Conservation (phyloP, 1,140 invertebrate species). For the Conopomorpha cramerella region DNA sequence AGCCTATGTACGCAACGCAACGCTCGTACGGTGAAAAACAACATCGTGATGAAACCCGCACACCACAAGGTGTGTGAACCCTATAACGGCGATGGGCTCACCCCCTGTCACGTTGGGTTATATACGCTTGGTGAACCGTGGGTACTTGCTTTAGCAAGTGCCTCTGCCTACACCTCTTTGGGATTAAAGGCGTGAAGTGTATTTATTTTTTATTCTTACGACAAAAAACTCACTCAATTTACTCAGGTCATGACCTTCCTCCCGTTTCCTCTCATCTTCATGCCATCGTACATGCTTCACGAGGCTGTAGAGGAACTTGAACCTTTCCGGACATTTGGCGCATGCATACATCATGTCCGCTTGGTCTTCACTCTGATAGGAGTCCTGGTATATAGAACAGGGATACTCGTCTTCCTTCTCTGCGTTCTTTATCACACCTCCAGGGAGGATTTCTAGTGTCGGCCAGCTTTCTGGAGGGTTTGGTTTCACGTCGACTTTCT, state of each 20-base stretch:
- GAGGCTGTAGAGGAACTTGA: conserved; percentile 25
- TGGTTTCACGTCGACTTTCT: background rate
- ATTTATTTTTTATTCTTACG: no score
- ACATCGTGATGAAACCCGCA: no score
- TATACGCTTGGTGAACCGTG: no score
- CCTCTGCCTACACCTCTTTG: no score
- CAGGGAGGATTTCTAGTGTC: background rate
- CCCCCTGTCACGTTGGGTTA: no score
- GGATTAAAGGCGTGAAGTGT: no score
- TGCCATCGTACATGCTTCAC: conserved; percentile 39
- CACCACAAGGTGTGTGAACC: no score
- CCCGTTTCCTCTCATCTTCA: conserved; percentile 21
- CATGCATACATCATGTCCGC: conserved; percentile 39
- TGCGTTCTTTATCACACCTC: background rate
- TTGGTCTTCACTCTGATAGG: background rate
- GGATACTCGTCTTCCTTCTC: background rate
- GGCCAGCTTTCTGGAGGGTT: background rate
- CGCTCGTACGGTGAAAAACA: no score
- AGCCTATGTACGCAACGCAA: no score
- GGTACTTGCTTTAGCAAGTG: no score
- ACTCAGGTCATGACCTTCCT: conserved; percentile 5
- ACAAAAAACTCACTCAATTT: conserved; percentile 26
- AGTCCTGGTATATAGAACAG: background rate
- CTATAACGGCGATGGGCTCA: no score
- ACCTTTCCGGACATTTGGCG: conserved; percentile 38